phyloP scores from a whole-genome alignment of 2,113 vertebrate genomes.

The Lycocorax pyrrhopterus region DNA sequence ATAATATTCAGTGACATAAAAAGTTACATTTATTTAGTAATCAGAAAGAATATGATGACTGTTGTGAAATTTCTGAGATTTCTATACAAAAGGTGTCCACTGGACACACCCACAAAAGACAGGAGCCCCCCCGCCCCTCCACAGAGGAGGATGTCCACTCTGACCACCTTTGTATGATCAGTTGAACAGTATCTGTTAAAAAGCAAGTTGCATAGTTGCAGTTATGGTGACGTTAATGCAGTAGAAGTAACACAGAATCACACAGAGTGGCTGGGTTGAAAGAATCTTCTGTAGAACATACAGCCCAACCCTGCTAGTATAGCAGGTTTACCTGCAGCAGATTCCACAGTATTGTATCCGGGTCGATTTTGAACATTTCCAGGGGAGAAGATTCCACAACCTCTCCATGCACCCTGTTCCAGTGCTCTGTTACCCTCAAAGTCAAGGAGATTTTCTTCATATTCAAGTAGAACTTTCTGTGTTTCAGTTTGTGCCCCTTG shows the following conservation, averaged over 20 bases:
- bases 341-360: not conserved
- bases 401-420: not conserved
- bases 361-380: not conserved
- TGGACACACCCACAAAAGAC: rapidly evolving
- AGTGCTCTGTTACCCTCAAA: not conserved
- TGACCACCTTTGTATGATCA: not conserved
- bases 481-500: not conserved
- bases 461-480: not conserved
- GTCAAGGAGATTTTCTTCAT: not conserved
- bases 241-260: not conserved
- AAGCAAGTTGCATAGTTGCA: not conserved
- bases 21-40: not conserved
- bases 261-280: not conserved
- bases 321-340: not conserved
- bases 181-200: not conserved
- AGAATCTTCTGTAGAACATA: not conserved
- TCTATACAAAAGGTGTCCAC: not conserved
- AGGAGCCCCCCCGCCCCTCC: not conserved
- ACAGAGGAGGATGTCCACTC: rapidly evolving
- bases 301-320: rapidly evolving
- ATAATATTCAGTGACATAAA: not conserved
- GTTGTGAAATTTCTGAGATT: not conserved
- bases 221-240: not conserved
- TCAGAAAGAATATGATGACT: not conserved
- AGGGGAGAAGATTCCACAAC: not conserved